phyloP scores from a whole-genome alignment of 2,888 invertebrate species.

The Drosophila leonis region DNA sequence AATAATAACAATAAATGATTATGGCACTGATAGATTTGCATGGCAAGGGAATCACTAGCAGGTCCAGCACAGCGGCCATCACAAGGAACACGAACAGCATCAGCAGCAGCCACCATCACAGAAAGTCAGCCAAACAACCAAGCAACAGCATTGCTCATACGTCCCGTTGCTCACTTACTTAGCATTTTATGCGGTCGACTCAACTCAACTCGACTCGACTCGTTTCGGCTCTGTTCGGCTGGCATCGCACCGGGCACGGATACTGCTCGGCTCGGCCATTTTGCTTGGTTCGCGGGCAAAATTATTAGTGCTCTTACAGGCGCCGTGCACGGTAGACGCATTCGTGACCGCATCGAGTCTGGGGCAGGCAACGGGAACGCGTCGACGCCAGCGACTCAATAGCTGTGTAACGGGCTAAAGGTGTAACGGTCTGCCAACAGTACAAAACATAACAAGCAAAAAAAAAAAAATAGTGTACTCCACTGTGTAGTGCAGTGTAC shows the following conservation, averaged over 20 bases:
- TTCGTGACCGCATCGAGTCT: slow-evolving; percentile 52
- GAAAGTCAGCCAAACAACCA: slow-evolving; percentile 18
- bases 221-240: slow-evolving; percentile 9
- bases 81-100: slow-evolving; percentile 33
- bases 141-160: slow-evolving; percentile 69
- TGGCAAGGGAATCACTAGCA: slow-evolving; percentile 33
- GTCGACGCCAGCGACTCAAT: slow-evolving; percentile 74
- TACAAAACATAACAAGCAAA: slow-evolving; percentile 11
- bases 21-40: slow-evolving; percentile 53
- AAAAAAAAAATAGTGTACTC: not conserved
- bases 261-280: slow-evolving; percentile 47
- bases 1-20: slow-evolving; percentile 43
- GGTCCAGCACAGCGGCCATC: slow-evolving; percentile 29
- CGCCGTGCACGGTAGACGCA: slow-evolving; percentile 84
- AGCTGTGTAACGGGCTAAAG: slow-evolving; percentile 9
- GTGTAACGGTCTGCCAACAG: slow-evolving; percentile 6
- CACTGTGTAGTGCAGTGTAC: slow-evolving; percentile 33
- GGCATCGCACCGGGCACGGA: slow-evolving; percentile 41
- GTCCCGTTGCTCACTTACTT: slow-evolving; percentile 52
- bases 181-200: slow-evolving; percentile 4
- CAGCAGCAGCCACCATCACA: slow-evolving; percentile 34
- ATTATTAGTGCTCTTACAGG: slow-evolving; percentile 85
- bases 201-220: not conserved
- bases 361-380: slow-evolving; percentile 55
- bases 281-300: slow-evolving; percentile 62